Evolutionary conservation across 1,140 invertebrate species (phyloP).

Genomic region (Panagrolaimus sp.): DNA sequence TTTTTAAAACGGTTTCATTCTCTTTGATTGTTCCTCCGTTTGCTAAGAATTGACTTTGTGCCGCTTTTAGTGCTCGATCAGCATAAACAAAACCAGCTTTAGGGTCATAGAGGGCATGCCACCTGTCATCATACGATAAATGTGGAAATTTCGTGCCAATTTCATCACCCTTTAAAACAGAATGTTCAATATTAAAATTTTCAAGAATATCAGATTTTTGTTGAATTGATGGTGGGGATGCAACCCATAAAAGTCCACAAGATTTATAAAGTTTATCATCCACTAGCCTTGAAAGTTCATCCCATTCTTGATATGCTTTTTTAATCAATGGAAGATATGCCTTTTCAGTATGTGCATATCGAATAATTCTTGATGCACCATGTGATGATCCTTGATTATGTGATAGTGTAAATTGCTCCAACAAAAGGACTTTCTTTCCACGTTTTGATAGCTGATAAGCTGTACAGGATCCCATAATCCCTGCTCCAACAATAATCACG

Average conservation of each 20-base stretch:
- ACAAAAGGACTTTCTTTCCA: constrained; percentile 32
- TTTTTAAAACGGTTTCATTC: constrained; percentile 18
- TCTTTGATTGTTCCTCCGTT: neutral
- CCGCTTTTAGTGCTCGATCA: constrained; percentile 18
- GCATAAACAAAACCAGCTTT: constrained; percentile 17
- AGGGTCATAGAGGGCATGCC: constrained; percentile 16
- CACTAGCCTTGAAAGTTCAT: constrained; percentile 20
- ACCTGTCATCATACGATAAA: constrained; percentile 12
- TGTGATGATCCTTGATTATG: constrained; percentile 38
- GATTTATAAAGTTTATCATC: constrained; percentile 25
- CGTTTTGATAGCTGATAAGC: constrained; percentile 22
- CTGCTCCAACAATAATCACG: neutral
- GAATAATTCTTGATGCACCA: constrained; percentile 42
- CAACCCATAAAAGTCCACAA: constrained; percentile 41
- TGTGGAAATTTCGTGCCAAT: constrained; percentile 16
- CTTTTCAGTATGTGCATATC: constrained; percentile 23
- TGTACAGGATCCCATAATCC: neutral
- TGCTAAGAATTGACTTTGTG: constrained; percentile 12
- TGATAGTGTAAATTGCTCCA: constrained; percentile 34
- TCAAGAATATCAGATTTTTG: constrained; percentile 26
- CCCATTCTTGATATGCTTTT: constrained; percentile 32
- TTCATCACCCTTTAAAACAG: constrained; percentile 14
- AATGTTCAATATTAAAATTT: constrained; percentile 20
- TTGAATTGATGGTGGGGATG: constrained; percentile 20
- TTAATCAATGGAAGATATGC: constrained; percentile 40